Evolutionary conservation across 2,888 invertebrate species (phyloP), one percentile per base, ranked within the genome.

Genomic region (Megalurothrips usitatus): DNA sequence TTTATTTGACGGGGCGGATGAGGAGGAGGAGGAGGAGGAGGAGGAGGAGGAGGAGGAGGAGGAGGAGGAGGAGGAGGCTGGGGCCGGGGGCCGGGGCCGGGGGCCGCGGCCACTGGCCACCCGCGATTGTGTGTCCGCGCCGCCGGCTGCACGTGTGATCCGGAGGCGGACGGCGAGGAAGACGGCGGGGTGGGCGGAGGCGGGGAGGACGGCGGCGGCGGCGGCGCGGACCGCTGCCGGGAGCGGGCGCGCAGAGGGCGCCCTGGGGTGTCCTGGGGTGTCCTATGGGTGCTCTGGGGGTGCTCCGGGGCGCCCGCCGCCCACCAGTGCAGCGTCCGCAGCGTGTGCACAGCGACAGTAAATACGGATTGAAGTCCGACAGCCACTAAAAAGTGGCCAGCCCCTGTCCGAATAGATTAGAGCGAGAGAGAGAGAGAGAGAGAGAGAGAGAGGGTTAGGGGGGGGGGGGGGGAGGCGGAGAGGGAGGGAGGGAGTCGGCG

Each of bases 321-420:
- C 58, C 58, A n/a, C 17, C 0, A n/a, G 12, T 17, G 12, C 58
- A 17, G 58, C 14, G 58, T 11, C 58, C 52, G 14, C 58, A n/a
- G 58, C 58, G 58, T 17, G 58, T 58, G 14, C 58, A 14, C 23
- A 75, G 26, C 68, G 68, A 75, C 68, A 75, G 68, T 75, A 75
- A 75, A 75, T 75, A 75, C 68, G 68, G 68, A 75, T 75, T 75
- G 68, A 75, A 75, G 68, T 75, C 68, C 68, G 68, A 26, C 68
- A 75, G 68, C 68, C 68, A 75, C 68, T 75, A 75, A 75, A 75
- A 75, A 75, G 68, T 75, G 68, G 68, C 26, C 68, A 4, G 23
- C 68, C 19, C 58, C 58, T 58, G 58, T 58, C 58, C 19, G 58
- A 58, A 58, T 58, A 58, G 58, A 58, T 58, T 58, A 58, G 19